phyloP scores from a whole-genome alignment of 2,113 vertebrate species.

The Sciurus niger region DNA sequence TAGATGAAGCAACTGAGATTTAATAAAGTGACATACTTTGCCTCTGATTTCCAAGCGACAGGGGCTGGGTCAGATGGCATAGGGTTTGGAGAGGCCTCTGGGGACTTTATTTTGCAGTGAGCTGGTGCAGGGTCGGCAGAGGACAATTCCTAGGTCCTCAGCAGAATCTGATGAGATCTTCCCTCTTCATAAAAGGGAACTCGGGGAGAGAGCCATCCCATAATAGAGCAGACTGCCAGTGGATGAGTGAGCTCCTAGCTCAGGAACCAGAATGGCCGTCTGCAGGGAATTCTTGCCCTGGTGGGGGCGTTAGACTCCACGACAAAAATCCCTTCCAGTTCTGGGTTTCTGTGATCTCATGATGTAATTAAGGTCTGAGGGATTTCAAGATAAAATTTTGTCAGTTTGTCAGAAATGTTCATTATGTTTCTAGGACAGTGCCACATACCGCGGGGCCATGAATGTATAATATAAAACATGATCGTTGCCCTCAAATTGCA shows the following conservation, averaged over 20 bases:
- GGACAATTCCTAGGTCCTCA: background rate
- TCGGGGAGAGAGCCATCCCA: background rate
- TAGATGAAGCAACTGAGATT: slow-evolving; percentile 14
- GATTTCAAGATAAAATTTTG: slow-evolving; percentile 24
- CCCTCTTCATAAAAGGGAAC: background rate
- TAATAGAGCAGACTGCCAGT: background rate
- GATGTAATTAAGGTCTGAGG: background rate
- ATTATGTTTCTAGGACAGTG: background rate
- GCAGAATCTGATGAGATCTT: background rate
- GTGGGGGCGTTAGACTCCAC: background rate
- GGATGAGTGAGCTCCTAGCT: background rate
- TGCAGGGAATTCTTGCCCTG: slow-evolving; percentile 5
- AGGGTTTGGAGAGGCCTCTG: background rate
- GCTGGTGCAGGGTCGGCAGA: background rate
- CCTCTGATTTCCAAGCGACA: background rate
- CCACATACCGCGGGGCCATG: background rate
- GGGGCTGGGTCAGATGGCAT: background rate
- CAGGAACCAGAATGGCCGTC: background rate
- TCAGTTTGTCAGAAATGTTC: background rate
- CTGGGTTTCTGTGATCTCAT: slow-evolving; percentile 42
- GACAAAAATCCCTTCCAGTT: background rate
- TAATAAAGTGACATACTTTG: slow-evolving; percentile 10
- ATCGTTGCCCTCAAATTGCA: background rate
- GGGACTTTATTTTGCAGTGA: background rate
- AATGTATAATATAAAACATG: background rate